Evolutionary conservation across 2,113 vertebrate genomes (phyloP).

Genomic region (Cynoglossus semilaevis): DNA sequence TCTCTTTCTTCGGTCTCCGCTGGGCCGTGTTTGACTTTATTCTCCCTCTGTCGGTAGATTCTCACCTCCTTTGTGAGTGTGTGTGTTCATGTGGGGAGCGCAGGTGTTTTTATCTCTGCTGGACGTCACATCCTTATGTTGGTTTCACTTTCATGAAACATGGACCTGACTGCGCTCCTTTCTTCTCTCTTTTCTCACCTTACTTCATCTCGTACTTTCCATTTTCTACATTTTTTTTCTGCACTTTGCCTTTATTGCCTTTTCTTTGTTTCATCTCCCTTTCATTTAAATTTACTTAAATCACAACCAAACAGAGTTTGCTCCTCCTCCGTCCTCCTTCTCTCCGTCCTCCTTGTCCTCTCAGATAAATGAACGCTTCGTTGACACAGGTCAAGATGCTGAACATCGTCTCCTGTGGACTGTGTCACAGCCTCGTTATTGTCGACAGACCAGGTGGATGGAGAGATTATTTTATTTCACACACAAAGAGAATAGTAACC

Average conservation of each 20-base stretch:
- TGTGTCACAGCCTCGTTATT: conserved; percentile 31
- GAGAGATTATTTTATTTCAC: conserved; percentile 24
- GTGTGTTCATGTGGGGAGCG: not conserved
- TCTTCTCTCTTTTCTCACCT: not conserved
- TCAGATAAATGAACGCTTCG: conserved; percentile 20
- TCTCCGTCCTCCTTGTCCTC: conserved; percentile 19
- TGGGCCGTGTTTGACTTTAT: not conserved
- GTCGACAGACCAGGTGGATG: conserved; percentile 10
- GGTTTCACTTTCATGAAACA: no score
- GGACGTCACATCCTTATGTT: no score
- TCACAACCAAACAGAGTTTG: no score
- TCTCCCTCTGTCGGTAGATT: conserved; percentile 10
- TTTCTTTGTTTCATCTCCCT: not conserved
- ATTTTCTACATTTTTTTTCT: not conserved
- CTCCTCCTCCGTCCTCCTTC: not conserved
- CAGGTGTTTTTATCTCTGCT: no score
- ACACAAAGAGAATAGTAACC: conserved; percentile 12
- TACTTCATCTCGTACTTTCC: not conserved
- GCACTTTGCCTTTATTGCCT: not conserved
- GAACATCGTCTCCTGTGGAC: conserved; percentile 28
- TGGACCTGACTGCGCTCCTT: no score
- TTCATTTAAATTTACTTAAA: no score
- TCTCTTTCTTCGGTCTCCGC: not conserved
- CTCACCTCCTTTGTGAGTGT: conserved; percentile 3
- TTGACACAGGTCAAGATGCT: conserved; percentile 39